These are phyloP conservation scores for Campylomormyrus tamandua DNA, from an alignment of 2,113 vertebrate genomes.

Conservation along the genomic window DNA sequence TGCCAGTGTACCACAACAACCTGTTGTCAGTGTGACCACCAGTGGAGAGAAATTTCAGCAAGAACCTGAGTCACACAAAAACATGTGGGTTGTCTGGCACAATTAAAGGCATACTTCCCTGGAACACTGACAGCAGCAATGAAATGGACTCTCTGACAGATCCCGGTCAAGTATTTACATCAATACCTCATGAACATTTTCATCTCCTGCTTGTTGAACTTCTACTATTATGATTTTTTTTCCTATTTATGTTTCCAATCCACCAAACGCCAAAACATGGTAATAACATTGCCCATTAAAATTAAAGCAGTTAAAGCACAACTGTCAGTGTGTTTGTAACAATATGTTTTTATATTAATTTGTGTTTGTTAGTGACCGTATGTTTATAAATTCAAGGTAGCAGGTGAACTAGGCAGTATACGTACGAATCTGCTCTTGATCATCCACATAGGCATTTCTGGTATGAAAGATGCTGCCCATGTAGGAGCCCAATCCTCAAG, in stretches of 20 bases:
- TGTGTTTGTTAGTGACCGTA: not conserved
- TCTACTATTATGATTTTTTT: not conserved
- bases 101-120: not conserved
- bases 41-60: not conserved
- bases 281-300: not conserved
- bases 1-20: not conserved
- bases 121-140: not conserved
- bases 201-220: not conserved
- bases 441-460: not conserved
- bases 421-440: not conserved
- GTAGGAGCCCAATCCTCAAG: not conserved
- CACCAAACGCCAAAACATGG: not conserved
- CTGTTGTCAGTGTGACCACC: not conserved
- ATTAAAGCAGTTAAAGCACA: not conserved
- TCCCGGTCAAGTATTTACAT: not conserved
- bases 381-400: not conserved
- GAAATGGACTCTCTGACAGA: not conserved
- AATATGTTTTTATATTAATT: not conserved
- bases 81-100: not conserved
- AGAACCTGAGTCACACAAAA: not conserved
- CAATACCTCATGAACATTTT: not conserved
- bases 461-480: not conserved
- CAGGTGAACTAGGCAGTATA: too few species aligned
- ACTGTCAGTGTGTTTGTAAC: not conserved
- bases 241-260: not conserved